A percentile compares a stretch with the other conserved stretches of the same genome.
Evolutionary conservation across 2,888 invertebrate genomes (phyloP).

Genomic region (Metalampra italica): DNA sequence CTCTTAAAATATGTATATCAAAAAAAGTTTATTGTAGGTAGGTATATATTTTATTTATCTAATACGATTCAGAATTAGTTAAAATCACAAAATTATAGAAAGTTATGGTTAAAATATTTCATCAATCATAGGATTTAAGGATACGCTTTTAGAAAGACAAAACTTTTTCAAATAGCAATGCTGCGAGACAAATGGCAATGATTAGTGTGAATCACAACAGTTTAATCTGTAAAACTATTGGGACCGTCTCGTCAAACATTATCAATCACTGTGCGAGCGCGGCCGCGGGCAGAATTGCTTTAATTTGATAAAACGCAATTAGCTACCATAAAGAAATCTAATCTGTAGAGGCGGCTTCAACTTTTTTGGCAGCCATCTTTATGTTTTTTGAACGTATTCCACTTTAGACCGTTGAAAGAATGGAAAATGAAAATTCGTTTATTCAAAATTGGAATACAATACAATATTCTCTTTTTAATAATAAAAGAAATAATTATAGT

Average conservation of each 20-base stretch:
- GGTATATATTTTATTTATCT: no score
- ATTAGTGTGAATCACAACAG: constrained; percentile 72
- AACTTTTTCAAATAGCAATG: neutral
- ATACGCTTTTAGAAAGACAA: neutral
- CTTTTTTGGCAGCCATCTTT: constrained; percentile 55
- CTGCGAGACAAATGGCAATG: constrained; percentile 57
- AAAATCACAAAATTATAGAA: no score
- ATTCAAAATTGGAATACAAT: no score
- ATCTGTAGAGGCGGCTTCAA: constrained; percentile 61
- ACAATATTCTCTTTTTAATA: no score
- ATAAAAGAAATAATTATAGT: no score
- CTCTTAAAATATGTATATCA: no score
- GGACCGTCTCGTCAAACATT: constrained; percentile 65
- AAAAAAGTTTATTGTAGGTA: no score
- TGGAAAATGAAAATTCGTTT: neutral
- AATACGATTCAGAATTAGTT: no score
- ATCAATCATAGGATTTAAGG: no score
- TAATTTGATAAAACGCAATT: constrained; percentile 79
- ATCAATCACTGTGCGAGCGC: constrained; percentile 59
- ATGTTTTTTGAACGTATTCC: constrained; percentile 48
- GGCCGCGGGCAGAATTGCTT: constrained; percentile 61
- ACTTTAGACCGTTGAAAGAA: constrained; percentile 45
- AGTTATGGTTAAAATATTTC: no score
- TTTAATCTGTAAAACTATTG: constrained; percentile 74
- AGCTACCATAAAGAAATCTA: constrained; percentile 78